A percentile compares a stretch with the other conserved stretches of the same genome.
These are phyloP conservation scores for Frankliniella intonsa DNA, from an alignment of 2,888 invertebrate species.

Conservation along the genomic window DNA sequence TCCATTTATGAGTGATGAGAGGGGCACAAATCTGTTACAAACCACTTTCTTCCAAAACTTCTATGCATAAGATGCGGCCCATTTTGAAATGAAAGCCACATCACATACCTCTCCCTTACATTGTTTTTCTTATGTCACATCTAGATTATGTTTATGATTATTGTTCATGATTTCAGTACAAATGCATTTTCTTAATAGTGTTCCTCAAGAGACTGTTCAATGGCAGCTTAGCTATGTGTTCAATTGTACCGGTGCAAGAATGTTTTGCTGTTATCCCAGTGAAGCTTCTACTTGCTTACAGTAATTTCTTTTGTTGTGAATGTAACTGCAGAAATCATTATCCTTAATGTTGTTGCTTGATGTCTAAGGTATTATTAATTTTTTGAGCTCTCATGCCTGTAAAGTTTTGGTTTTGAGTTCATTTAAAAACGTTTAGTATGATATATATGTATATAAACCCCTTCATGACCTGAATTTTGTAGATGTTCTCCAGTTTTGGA, in stretches of 20 bases:
- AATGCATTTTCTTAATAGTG: not conserved
- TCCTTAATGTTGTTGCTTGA: not conserved
- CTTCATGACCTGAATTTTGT: not conserved
- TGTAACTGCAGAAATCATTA: no score
- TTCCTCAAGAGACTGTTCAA: not conserved
- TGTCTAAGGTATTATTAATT: not conserved
- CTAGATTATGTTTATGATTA: not conserved
- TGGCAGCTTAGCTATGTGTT: not conserved
- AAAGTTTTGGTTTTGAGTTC: not conserved
- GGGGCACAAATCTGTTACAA: no score
- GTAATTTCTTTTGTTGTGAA: not conserved
- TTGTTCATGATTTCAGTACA: not conserved
- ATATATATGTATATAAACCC: not conserved
- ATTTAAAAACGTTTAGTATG: not conserved
- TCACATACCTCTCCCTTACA: not conserved
- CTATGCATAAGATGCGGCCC: no score
- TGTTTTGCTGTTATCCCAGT: slow-evolving; percentile 13
- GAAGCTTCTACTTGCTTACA: slow-evolving; percentile 3
- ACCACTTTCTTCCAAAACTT: no score
- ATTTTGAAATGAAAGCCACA: no score
- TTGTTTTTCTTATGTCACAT: not conserved
- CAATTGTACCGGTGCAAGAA: slow-evolving; percentile 18
- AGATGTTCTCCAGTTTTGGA: not conserved
- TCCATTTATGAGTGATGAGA: no score
- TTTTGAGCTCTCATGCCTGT: slow-evolving; percentile 10